Percentiles rank a stretch among this genome's conserved stretches.
Evolutionary conservation across 2,888 invertebrate species (phyloP).

Genomic region (Drosophila melanosoma): DNA sequence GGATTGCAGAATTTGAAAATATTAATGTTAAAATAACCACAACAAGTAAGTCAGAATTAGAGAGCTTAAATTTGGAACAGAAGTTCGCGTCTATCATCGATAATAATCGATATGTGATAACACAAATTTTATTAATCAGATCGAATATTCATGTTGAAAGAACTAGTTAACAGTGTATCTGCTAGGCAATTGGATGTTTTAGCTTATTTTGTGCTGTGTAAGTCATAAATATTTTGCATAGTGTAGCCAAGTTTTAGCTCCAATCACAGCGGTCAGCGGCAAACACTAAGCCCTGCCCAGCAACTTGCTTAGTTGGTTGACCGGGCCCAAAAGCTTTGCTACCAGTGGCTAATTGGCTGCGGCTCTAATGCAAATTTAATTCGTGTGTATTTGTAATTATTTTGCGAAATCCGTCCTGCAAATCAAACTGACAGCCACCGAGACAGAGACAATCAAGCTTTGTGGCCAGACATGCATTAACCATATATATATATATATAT

Average conservation of each 20-base stretch:
- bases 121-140: neutral
- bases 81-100: no score
- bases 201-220: neutral
- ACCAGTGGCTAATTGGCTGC: conserved; percentile 70
- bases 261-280: conserved; percentile 8
- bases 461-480: conserved; percentile 23
- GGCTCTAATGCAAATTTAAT: conserved; percentile 79
- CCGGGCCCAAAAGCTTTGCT: conserved; percentile 16
- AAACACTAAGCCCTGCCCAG: conserved; percentile 7
- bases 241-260: neutral
- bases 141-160: neutral
- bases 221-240: neutral
- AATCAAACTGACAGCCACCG: conserved; percentile 65
- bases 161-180: neutral
- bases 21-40: neutral
- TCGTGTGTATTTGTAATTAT: conserved; percentile 78
- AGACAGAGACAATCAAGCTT: conserved; percentile 30
- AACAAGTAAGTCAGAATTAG: neutral
- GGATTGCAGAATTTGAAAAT: neutral
- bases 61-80: neutral
- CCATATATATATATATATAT: conserved; percentile 6
- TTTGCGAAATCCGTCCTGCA: conserved; percentile 73
- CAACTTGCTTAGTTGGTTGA: conserved; percentile 6
- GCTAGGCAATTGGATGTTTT: neutral
- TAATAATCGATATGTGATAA: no score